These are phyloP conservation scores for Marmota monax DNA, from an alignment of 2,113 vertebrate genomes.

Conservation along the genomic window DNA sequence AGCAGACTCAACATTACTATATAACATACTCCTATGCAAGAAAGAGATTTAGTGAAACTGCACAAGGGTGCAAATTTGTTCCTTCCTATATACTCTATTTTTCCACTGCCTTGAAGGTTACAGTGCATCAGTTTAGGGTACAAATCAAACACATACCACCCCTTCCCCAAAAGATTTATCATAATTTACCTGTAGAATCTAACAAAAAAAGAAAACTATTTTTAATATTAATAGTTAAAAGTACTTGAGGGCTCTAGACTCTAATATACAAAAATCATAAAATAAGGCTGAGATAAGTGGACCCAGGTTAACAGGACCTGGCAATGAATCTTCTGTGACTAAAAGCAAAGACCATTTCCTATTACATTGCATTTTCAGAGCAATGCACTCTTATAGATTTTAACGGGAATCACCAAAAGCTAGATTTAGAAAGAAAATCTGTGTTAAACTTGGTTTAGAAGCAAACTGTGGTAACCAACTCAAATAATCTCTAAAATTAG, in stretches of 20 bases:
- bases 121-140: not conserved
- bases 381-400: not conserved
- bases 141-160: not conserved
- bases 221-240: not conserved
- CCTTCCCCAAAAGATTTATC: not conserved
- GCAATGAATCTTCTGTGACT: not conserved
- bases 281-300: not conserved
- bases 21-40: not conserved
- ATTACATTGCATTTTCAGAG: not conserved
- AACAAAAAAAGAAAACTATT: not conserved
- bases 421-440: not conserved
- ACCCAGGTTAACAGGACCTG: not conserved
- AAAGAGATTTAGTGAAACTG: not conserved
- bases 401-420: not conserved
- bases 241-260: not conserved
- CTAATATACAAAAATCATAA: not conserved
- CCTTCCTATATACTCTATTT: not conserved
- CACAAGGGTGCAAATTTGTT: not conserved
- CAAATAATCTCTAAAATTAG: not conserved
- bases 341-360: conserved; percentile 9
- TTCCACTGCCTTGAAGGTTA: not conserved
- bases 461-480: not conserved
- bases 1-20: not conserved
- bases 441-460: not conserved
- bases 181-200: not conserved